Conservation (phyloP, 2,113 vertebrate species). For the Trochalopteron elliotii region DNA sequence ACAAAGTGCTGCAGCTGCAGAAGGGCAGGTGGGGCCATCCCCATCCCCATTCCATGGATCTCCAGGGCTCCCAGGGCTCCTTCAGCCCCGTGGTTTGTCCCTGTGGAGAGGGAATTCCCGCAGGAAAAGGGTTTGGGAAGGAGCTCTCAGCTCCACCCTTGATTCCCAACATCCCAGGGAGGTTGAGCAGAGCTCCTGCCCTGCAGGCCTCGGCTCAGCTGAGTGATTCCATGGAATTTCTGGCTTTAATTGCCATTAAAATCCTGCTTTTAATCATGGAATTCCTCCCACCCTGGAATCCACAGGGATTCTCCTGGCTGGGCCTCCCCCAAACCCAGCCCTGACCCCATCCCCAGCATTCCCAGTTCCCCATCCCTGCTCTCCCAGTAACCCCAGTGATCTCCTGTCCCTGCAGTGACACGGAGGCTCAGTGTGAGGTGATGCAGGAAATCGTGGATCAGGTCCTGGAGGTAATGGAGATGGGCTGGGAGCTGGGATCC, state of each 20-base stretch:
- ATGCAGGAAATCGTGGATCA: conserved; percentile 99
- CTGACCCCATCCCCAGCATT: not conserved
- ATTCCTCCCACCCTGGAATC: not conserved
- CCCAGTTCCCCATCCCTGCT: not conserved
- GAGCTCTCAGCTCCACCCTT: too few species aligned
- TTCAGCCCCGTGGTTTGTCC: too few species aligned
- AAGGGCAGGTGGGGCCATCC: conserved; percentile 83
- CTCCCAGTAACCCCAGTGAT: not conserved
- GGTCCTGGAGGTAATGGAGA: conserved; percentile 86
- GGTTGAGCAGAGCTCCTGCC: too few species aligned
- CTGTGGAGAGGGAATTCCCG: not conserved
- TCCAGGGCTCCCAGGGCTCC: not conserved
- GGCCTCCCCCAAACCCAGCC: too few species aligned
- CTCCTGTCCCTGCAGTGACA: conserved; percentile 78
- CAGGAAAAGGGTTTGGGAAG: not conserved
- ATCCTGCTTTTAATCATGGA: not conserved
- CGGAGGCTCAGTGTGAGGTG: conserved; percentile 93
- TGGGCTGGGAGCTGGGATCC: not conserved
- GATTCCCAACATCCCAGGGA: too few species aligned
- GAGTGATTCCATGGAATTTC: not conserved
- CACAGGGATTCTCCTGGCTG: not conserved
- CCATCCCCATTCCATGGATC: not conserved
- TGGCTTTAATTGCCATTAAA: not conserved
- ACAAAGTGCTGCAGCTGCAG: conserved; percentile 92
- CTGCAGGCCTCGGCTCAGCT: too few species aligned